phyloP scores from a whole-genome alignment of 2,113 vertebrate species.

The Campylomormyrus numenius region DNA sequence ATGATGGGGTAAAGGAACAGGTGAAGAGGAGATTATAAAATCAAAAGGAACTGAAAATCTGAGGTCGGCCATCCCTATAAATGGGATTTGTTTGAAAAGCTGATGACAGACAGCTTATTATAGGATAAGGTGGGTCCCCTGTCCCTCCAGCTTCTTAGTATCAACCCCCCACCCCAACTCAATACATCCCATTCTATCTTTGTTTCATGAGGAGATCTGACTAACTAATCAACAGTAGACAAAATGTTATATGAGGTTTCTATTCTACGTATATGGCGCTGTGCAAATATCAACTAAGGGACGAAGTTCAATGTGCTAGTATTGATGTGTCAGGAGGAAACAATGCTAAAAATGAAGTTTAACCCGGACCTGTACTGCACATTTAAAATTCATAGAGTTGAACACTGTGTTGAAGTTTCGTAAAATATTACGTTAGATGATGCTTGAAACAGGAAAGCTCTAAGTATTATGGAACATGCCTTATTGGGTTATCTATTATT shows the following conservation, averaged over 20 bases:
- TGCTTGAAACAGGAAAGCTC: background rate
- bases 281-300: background rate
- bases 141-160: conserved; percentile 3
- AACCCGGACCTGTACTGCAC: background rate
- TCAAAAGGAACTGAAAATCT: conserved; percentile 20
- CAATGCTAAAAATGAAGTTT: background rate
- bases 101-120: conserved; percentile 58
- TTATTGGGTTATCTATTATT: background rate
- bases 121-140: conserved; percentile 53
- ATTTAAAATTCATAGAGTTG: background rate
- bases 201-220: background rate
- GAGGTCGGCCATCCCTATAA: conserved; percentile 29
- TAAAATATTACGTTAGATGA: background rate
- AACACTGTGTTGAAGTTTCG: background rate
- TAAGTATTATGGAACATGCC: background rate
- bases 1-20: conserved; percentile 17
- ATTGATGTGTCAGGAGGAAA: background rate
- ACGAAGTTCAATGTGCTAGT: background rate
- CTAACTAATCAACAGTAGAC: background rate
- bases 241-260: background rate
- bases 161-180: conserved; percentile 13
- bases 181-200: conserved; percentile 18
- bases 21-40: conserved; percentile 37
- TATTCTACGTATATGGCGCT: too few relatives aligned
- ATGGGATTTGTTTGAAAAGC: conserved; percentile 50